phyloP scores from a whole-genome alignment of 2,113 vertebrate species.

The Origma solitaria region DNA sequence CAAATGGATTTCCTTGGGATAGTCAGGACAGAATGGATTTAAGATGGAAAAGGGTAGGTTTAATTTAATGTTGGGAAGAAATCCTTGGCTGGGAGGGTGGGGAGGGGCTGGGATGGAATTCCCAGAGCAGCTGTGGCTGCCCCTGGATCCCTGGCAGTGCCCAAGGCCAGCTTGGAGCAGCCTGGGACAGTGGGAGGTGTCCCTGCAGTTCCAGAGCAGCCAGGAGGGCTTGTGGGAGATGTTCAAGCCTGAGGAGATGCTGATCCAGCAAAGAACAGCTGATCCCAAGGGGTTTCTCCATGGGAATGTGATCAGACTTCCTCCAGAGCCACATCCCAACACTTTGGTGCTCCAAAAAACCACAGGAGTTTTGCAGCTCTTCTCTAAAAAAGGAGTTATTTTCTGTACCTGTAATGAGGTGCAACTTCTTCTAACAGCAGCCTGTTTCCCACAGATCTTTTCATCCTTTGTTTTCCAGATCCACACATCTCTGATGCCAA shows the following conservation, averaged over 20 bases:
- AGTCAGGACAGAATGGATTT: background rate
- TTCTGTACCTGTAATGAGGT: background rate
- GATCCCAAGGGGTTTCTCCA: background rate
- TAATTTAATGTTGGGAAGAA: background rate
- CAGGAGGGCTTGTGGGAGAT: background rate
- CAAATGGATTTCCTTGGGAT: background rate
- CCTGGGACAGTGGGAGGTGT: background rate
- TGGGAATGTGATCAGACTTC: accelerated
- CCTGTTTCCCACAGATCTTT: background rate
- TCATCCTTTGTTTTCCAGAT: background rate
- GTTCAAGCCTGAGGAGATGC: background rate
- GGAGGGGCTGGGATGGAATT: background rate
- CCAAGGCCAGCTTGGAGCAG: background rate
- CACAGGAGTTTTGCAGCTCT: background rate
- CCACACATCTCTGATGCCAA: background rate
- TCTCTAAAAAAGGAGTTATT: background rate
- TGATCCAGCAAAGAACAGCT: background rate
- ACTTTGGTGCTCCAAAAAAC: accelerated
- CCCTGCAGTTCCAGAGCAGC: background rate
- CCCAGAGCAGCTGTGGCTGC: background rate
- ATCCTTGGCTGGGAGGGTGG: background rate
- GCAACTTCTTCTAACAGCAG: background rate
- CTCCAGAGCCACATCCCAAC: background rate
- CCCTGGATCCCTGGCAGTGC: background rate
- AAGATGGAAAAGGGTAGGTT: background rate